A percentile compares a stretch with the other conserved stretches of the same genome.
Conservation (phyloP, 2,113 vertebrate species). For the Dasyurus viverrinus region DNA sequence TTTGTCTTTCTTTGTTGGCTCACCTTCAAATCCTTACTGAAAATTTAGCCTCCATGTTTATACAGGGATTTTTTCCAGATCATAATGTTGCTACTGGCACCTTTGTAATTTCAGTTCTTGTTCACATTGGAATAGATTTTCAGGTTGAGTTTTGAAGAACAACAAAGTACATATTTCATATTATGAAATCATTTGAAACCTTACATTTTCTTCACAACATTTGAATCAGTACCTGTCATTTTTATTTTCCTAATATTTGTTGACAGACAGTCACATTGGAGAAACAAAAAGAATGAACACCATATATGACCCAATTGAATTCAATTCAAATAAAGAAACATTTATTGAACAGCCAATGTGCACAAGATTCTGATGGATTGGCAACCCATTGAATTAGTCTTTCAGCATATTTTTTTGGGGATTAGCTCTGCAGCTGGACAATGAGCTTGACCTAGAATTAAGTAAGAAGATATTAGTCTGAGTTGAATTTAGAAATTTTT, state of each 20-base stretch:
- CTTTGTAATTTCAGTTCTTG: neutral
- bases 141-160: neutral
- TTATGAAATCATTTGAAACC: neutral
- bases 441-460: neutral
- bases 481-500: neutral
- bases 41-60: neutral
- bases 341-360: neutral
- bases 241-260: neutral
- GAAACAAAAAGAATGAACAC: neutral
- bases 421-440: neutral
- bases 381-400: neutral
- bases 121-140: conserved; percentile 1
- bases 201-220: neutral
- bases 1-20: neutral
- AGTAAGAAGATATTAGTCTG: neutral
- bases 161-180: neutral
- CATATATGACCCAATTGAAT: neutral
- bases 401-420: neutral
- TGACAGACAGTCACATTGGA: neutral
- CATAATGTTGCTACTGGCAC: neutral
- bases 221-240: neutral
- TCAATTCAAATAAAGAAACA: neutral
- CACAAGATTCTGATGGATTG: neutral
- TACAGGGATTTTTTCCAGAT: neutral
- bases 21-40: neutral